Evolutionary conservation across 2,888 invertebrate genomes (phyloP), one percentile per base, ranked within the genome.

Genomic region (Microplitis deprimator): DNA sequence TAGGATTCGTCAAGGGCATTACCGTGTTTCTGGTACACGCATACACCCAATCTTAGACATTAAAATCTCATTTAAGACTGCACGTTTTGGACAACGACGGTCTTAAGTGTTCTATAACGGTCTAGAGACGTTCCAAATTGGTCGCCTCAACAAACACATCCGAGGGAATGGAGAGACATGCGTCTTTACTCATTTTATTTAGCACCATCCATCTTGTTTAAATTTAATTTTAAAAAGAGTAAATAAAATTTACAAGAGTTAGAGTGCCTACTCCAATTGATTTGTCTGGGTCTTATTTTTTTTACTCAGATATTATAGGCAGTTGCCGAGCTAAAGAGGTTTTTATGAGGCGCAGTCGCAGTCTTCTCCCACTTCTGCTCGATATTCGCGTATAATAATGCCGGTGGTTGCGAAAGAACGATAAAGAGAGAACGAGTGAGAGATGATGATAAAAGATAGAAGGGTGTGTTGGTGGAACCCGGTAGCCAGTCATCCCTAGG

Each of bases 21-120:
- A 2, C 16, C 5, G 16, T 40, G 59, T 13, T 59, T 71, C 6
- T 17, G 10, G 29, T 29, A 29, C 29, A 29, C 29, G 29, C 4
- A 29, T 3, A 29, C 29, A 29, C 29, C 29, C 29, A 29, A 4
- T 29, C 29, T 29, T 29, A 3, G 4, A 6, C 40, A 59, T 38
- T 17, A 10, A 72, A 5, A 41, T 13, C 38, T 40, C 59, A 65
- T 70, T 69, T 50, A 74, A 78, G 79, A 85, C 81, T 86, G 83
- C 82, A 87, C 87, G 88, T 88, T 89, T 89, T 88, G 85, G 85
- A 87, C 87, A 86, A 87, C 82, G 86, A 86, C 81, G 78, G 86
- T 87, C 87, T 84, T 38, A 29, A 83, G 84, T 82, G 86, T 88
- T 88, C 89, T 89, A 89, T 89, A 88, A 88, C 81, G 79, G 89